These are phyloP conservation scores for Cranoglanis bouderius DNA, from an alignment of 2,113 vertebrate genomes.

Conservation along the genomic window DNA sequence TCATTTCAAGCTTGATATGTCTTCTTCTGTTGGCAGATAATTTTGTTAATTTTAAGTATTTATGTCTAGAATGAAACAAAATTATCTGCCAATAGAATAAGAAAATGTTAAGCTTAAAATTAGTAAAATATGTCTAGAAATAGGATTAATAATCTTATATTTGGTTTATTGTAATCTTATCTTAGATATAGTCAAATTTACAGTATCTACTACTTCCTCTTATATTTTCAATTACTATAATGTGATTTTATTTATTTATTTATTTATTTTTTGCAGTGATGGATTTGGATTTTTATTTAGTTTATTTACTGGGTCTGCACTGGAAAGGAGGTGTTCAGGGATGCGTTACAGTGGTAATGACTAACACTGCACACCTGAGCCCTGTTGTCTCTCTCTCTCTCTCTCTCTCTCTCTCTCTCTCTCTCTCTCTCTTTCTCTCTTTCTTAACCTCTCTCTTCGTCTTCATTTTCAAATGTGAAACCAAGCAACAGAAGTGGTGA, in stretches of 20 bases:
- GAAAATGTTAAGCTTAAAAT: too few relatives aligned
- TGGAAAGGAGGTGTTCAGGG: background rate
- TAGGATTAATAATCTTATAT: background rate
- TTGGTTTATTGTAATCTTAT: background rate
- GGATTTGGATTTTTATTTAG: background rate
- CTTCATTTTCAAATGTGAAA: too few relatives aligned
- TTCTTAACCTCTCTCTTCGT: too few relatives aligned
- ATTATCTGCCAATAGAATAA: too few relatives aligned
- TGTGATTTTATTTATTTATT: background rate
- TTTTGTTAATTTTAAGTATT: too few relatives aligned
- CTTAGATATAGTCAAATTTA: too few relatives aligned
- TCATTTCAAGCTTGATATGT: too few relatives aligned
- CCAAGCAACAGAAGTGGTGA: background rate
- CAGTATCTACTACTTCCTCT: too few relatives aligned
- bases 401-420: slow-evolving; percentile 5
- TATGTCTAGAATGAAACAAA: too few relatives aligned
- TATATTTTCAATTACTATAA: too few relatives aligned
- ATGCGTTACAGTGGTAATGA: background rate
- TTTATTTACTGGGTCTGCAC: background rate
- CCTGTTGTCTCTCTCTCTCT: background rate
- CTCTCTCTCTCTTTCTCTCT: background rate
- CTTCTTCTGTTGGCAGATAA: too few relatives aligned
- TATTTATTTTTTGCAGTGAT: background rate
- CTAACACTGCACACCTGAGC: background rate
- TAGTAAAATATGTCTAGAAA: too few relatives aligned